Conservation (phyloP, 2,888 invertebrate species). For the Apoda limacodes region DNA sequence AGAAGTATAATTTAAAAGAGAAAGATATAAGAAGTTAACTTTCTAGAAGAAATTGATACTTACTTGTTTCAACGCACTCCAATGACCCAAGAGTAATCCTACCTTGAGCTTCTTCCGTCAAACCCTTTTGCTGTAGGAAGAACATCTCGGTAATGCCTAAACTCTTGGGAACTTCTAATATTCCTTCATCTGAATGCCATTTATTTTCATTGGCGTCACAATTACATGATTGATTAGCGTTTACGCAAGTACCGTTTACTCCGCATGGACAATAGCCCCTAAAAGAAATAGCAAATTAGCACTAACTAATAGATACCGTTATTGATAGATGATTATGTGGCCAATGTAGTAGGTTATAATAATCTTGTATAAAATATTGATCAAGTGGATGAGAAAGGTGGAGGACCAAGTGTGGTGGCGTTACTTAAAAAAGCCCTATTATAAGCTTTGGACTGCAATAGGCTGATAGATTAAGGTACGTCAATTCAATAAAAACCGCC, state of each 20-base stretch:
- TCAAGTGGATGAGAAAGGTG: too few relatives aligned
- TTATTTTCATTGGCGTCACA: slow-evolving; percentile 90
- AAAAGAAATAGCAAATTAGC: slow-evolving; percentile 24
- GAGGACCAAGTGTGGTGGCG: too few relatives aligned
- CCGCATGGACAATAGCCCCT: slow-evolving; percentile 82
- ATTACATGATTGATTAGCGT: slow-evolving; percentile 86
- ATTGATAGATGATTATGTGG: not conserved
- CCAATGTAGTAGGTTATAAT: too few relatives aligned
- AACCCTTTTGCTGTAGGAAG: slow-evolving; percentile 86
- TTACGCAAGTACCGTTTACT: slow-evolving; percentile 84
- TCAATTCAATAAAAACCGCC: too few relatives aligned
- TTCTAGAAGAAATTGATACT: slow-evolving; percentile 41
- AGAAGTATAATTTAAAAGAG: too few relatives aligned
- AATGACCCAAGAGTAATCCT: slow-evolving; percentile 90
- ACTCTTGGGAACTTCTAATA: slow-evolving; percentile 81
- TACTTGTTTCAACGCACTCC: slow-evolving; percentile 95
- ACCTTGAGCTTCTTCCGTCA: slow-evolving; percentile 86
- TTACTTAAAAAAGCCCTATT: too few relatives aligned
- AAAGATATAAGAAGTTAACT: too few relatives aligned
- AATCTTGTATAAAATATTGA: too few relatives aligned
- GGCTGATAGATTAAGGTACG: too few relatives aligned
- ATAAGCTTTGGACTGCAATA: too few relatives aligned
- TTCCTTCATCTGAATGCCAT: slow-evolving; percentile 92
- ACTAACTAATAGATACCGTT: too few relatives aligned
- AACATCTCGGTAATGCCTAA: slow-evolving; percentile 92